Evolutionary conservation across 2,797 vertebrate genomes (phyloP), one percentile per base, ranked within the genome.

Genomic region (Pangasius macronema): DNA sequence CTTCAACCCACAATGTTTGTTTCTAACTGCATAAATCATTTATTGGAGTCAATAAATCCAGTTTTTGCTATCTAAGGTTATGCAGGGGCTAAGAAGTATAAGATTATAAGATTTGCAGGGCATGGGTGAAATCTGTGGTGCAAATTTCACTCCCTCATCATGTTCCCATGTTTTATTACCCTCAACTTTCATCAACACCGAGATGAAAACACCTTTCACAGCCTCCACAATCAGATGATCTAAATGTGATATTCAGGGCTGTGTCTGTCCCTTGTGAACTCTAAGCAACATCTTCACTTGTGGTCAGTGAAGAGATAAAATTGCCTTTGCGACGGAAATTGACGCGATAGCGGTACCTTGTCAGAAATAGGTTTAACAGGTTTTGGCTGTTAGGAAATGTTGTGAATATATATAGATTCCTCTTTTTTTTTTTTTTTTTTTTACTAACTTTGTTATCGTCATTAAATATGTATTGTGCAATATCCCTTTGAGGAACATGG

Each of bases 31-130:
- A 83, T 53, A 14, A 53, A 55, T 70, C 82, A 20, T 55, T 83
- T 83, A 83, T 55, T 83, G 49, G 65, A 70, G 63, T 83, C 82
- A 83, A 83, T 82, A 65, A 82, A 65, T 30, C 27, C 27, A n/a
- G 3, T 42, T 24, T 61, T 81, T 81, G 57, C 79, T 82, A n/a
- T 82, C 5, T 36, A 82, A 63, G 14, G 59, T 65, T 49, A 65
- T 82, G 13, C 57, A 9, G 24, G 36, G 20, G 27, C 14, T 24
- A 82, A 46, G 18, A 79, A 51, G 22, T 79, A 59, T 36, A 27
- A 63, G 27, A 24, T n/a, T 81, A 81, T 42, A n/a, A n/a, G n/a
- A n/a, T n/a, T 82, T 65, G 24, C 59, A 27, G 14, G 22, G 24
- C 13, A 46, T 9, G 39, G 46, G 9, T n/a, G 73, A 51, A 76